phyloP scores from a whole-genome alignment of 2,888 invertebrate species.

The Cryptocheilus praepositus region DNA sequence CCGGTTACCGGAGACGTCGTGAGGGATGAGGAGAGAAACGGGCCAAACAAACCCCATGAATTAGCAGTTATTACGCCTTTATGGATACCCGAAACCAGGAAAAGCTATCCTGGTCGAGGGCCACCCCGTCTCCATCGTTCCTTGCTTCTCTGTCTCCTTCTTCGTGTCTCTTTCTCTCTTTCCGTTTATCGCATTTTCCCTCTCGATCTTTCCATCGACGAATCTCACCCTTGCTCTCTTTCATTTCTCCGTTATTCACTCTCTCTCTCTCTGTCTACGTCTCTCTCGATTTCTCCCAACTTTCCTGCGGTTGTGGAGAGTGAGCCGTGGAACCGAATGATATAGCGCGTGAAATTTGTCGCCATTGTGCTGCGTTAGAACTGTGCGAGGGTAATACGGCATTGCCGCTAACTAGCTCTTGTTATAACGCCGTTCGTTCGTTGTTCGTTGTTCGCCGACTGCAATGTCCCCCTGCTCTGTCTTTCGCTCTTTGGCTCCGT shows the following conservation, averaged over 20 bases:
- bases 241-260: neutral
- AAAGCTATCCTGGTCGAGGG: conserved; percentile 11
- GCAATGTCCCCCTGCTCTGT: conserved; percentile 44
- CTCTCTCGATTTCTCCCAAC: conserved; percentile 37
- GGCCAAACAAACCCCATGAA: conserved; percentile 54
- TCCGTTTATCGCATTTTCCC: conserved; percentile 6
- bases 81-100: conserved; percentile 41
- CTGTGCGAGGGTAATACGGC: conserved; percentile 68
- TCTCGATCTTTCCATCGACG: neutral
- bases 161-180: neutral
- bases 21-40: conserved; percentile 4
- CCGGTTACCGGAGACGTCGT: too few species aligned
- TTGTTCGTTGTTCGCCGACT: conserved; percentile 56
- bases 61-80: conserved; percentile 58
- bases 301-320: conserved; percentile 44
- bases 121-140: neutral
- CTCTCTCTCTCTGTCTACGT: neutral
- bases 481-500: conserved; percentile 24
- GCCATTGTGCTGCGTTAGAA: conserved; percentile 68
- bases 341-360: conserved; percentile 71
- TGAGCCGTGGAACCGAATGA: conserved; percentile 57
- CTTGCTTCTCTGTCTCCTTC: too few species aligned
- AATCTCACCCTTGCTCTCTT: conserved; percentile 8
- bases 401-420: conserved; percentile 72
- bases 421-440: conserved; percentile 66